Percentiles rank a stretch among this genome's conserved stretches.
These are phyloP conservation scores for Buathra laborator DNA, from an alignment of 2,888 invertebrate species.

Conservation along the genomic window DNA sequence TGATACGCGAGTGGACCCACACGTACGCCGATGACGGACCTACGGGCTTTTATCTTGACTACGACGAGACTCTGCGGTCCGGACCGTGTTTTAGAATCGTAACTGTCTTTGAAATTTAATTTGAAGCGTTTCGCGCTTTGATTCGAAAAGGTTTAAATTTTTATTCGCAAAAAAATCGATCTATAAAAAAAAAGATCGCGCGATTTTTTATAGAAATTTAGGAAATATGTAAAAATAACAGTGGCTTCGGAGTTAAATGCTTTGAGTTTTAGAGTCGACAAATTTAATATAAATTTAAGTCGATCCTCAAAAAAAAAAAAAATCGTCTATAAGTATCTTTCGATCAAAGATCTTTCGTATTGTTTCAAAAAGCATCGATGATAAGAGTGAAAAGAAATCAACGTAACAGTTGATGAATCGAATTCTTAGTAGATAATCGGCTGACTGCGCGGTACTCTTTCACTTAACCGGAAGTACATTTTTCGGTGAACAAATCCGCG, in stretches of 20 bases:
- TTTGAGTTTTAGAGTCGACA: no score
- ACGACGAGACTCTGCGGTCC: neutral
- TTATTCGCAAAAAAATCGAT: neutral
- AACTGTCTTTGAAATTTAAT: neutral
- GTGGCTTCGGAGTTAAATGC: neutral
- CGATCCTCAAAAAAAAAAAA: neutral
- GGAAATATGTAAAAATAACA: neutral
- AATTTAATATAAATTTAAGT: no score
- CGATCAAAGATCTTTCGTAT: neutral
- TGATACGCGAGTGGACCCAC: constrained; percentile 41
- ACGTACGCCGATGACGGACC: constrained; percentile 41
- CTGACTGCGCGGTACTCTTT: neutral
- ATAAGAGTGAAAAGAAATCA: neutral
- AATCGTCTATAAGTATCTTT: neutral
- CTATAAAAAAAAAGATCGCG: neutral
- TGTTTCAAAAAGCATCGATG: neutral
- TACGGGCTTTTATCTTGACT: neutral
- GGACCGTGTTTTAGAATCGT: neutral
- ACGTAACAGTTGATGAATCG: constrained; percentile 2
- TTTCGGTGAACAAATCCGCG: constrained; percentile 61
- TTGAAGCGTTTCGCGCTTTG: neutral
- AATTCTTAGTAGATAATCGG: constrained; percentile 50
- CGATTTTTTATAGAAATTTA: neutral
- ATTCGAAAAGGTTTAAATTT: neutral
- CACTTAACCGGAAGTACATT: constrained; percentile 61